These are phyloP conservation scores for Chromis chromis DNA, from an alignment of 2,797 vertebrate species.

Conservation along the genomic window DNA sequence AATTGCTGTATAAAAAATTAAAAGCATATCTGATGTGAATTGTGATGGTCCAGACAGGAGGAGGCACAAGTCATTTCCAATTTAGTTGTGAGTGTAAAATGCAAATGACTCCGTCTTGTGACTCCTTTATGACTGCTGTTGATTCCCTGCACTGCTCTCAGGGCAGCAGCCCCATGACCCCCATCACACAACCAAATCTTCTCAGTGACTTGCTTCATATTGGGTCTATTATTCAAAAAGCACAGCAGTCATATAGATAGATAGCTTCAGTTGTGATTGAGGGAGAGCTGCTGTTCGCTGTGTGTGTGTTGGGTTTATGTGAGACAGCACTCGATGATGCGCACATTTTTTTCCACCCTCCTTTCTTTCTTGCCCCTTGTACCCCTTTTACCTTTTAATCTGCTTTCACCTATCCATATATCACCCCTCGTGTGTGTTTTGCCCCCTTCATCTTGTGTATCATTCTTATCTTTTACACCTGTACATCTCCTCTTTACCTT, in stretches of 20 bases:
- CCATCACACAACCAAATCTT: slow-evolving; percentile 79
- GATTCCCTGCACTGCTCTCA: slow-evolving; percentile 66
- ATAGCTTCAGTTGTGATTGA: slow-evolving; percentile 58
- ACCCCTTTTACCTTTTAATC: slow-evolving; percentile 50
- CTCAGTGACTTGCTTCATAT: slow-evolving; percentile 80
- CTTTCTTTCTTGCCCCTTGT: slow-evolving; percentile 20
- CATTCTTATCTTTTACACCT: slow-evolving; percentile 35
- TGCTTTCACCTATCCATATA: slow-evolving; percentile 40
- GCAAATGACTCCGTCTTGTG: slow-evolving; percentile 78
- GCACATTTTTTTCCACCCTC: slow-evolving; percentile 18
- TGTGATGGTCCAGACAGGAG: slow-evolving; percentile 66
- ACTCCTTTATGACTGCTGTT: slow-evolving; percentile 76
- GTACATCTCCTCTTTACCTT: slow-evolving; percentile 36
- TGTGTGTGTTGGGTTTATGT: slow-evolving; percentile 40
- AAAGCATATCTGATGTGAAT: slow-evolving; percentile 78
- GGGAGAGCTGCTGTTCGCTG: slow-evolving; percentile 39
- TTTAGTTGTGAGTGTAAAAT: slow-evolving; percentile 76
- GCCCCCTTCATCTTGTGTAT: slow-evolving; percentile 47
- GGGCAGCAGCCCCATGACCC: slow-evolving; percentile 77
- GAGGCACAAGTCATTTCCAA: slow-evolving; percentile 63
- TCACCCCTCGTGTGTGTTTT: slow-evolving; percentile 41
- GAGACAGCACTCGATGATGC: slow-evolving; percentile 27
- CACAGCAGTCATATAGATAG: slow-evolving; percentile 71
- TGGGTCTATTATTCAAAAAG: slow-evolving; percentile 84
- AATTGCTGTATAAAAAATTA: slow-evolving; percentile 82